These are phyloP conservation scores for Tenualosa thibaudeaui DNA, from an alignment of 2,797 vertebrate species.

Conservation along the genomic window DNA sequence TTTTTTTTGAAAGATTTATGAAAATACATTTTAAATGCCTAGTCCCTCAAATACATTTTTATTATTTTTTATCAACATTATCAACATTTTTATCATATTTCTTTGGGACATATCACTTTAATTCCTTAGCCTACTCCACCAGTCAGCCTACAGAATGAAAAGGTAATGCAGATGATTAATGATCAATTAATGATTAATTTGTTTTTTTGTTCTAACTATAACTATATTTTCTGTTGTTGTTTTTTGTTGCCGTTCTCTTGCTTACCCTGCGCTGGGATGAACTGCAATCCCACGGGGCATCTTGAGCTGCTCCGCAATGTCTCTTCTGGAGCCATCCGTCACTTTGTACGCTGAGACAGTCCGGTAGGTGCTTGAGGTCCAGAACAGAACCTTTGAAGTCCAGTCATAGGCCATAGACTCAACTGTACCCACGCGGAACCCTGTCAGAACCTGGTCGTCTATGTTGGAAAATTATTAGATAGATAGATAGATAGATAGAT, in stretches of 20 bases:
- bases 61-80: too few species aligned
- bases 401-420: constrained; percentile 77
- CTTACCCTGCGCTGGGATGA: constrained; percentile 73
- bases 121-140: too few species aligned
- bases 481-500: too few species aligned
- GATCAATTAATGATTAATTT: too few species aligned
- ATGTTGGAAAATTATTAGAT: constrained; percentile 14
- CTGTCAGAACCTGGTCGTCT: constrained; percentile 71
- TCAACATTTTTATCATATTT: too few species aligned
- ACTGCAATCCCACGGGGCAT: constrained; percentile 72
- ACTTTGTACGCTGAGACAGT: constrained; percentile 66
- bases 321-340: constrained; percentile 68
- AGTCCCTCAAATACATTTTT: too few species aligned
- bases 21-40: too few species aligned
- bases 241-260: neutral
- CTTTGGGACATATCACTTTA: too few species aligned
- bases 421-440: constrained; percentile 65
- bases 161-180: too few species aligned
- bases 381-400: constrained; percentile 76
- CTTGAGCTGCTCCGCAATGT: constrained; percentile 66
- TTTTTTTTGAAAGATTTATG: too few species aligned
- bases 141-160: too few species aligned
- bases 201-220: too few species aligned
- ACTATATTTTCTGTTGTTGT: neutral
- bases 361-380: constrained; percentile 66